Evolutionary conservation across 2,113 vertebrate species (phyloP), one percentile per base, ranked within the genome.

Genomic region (Panurus biarmicus): DNA sequence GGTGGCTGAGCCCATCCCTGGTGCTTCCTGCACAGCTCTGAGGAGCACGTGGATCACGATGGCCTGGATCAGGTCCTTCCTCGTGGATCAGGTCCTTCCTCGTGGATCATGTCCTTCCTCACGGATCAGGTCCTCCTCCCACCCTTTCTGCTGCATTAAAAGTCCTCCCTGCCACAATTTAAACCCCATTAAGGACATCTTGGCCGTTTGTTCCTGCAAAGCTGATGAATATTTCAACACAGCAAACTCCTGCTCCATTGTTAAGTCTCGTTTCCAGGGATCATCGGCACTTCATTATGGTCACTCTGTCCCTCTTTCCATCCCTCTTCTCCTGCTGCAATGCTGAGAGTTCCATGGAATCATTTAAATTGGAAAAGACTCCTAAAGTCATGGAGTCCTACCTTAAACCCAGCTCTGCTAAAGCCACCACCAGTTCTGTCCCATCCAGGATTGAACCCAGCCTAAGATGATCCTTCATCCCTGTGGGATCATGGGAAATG

Each of bases 401-500:
- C 33, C 51, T n/a, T 7, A 12, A 65, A 11, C 18, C 35, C 67
- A 44, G 17, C 44, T 20, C 26, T 20, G 60, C 23, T 60, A 29
- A 53, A 67, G 9, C 29, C 69, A n/a, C 15, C 28, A 0, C 1
- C 0, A 3, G 2, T 31, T 18, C 57, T 33, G 3, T 15, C 38
- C 28, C 19, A 1, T 0, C 36, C 14, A 8, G 56, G 60, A 1
- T 0, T 20, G n/a, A 38, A 4, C 66, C 54, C 61, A 36, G 48
- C 38, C 26, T 4, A 4, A 45, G 70, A 7, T 14, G 25, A 42
- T 66, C 42, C 61, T n/a, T 53, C 48, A 3, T 54, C 82, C 58
- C 65, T 7, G 24, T 0, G 62, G 67, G 61, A 51, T 1, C 7
- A 0, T 0, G 7, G 44, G 38, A 6, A 14, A 3, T 5, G n/a